phyloP scores from a whole-genome alignment of 35 echinoderm and acorn worm species.

The Hemicentrotus pulcherrimus region DNA sequence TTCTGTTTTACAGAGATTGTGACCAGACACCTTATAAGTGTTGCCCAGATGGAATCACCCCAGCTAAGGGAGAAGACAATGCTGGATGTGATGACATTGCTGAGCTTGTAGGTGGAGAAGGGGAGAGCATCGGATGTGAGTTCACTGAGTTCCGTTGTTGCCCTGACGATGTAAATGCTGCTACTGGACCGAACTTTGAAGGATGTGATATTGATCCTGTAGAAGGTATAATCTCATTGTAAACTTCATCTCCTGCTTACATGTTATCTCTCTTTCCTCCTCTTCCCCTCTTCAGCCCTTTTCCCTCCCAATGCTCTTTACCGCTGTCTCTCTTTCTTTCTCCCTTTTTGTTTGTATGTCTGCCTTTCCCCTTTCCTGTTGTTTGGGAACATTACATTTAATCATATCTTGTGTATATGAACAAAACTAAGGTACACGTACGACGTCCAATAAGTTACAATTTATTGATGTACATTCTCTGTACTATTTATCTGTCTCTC shows the following conservation, averaged over 20 bases:
- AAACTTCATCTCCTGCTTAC: neutral
- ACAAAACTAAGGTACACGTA: too few species aligned
- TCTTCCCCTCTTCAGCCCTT: neutral
- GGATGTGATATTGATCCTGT: constrained; percentile 7
- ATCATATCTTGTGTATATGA: too few species aligned
- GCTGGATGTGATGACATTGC: neutral
- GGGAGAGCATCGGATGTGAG: constrained; percentile 41
- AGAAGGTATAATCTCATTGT: neutral
- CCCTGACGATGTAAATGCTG: constrained; percentile 56
- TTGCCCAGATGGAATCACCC: constrained; percentile 42
- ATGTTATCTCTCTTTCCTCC: neutral
- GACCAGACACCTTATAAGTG: neutral
- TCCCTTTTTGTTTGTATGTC: too few species aligned
- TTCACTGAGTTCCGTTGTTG: constrained; percentile 73
- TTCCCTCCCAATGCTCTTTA: too few species aligned
- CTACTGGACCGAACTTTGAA: constrained; percentile 59
- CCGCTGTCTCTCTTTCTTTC: too few species aligned
- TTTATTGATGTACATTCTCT: too few species aligned
- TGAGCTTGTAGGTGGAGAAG: neutral
- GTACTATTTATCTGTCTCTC: too few species aligned
- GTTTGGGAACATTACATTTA: too few species aligned
- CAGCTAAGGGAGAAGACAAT: constrained; percentile 19
- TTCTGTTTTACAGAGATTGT: constrained; percentile 27
- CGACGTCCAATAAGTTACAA: too few species aligned
- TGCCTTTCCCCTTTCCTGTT: too few species aligned